phyloP scores from a whole-genome alignment of 2,113 vertebrate species.

The Nestor notabilis region DNA sequence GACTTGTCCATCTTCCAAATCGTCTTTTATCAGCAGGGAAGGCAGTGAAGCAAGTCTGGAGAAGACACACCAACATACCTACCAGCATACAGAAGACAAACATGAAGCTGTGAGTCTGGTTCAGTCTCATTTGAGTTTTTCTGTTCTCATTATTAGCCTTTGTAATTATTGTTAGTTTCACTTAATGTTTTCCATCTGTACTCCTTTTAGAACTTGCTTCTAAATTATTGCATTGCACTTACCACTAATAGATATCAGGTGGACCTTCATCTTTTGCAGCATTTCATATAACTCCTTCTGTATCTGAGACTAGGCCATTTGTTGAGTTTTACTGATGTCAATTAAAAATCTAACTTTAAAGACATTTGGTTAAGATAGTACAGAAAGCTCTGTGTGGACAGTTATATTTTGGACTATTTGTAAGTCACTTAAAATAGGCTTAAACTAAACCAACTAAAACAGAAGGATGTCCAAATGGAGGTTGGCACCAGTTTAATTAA shows the following conservation, averaged over 20 bases:
- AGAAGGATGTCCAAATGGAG: slow-evolving; percentile 57
- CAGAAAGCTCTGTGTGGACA: neutral
- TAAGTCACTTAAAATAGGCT: slow-evolving; percentile 38
- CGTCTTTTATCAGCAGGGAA: neutral
- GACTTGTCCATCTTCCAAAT: neutral
- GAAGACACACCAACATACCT: neutral
- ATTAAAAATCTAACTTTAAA: slow-evolving; percentile 27
- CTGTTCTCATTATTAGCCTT: neutral
- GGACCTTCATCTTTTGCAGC: neutral
- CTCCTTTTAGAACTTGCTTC: slow-evolving; percentile 29
- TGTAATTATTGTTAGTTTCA: neutral
- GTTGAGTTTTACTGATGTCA: neutral
- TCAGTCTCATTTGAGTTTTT: neutral
- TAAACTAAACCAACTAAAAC: slow-evolving; percentile 45
- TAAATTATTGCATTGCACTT: slow-evolving; percentile 16
- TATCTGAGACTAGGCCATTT: neutral
- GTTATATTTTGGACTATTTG: slow-evolving; percentile 8
- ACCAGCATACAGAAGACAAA: neutral
- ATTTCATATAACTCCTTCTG: neutral
- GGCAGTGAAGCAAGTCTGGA: neutral
- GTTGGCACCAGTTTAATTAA: slow-evolving; percentile 63
- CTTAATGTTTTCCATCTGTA: slow-evolving; percentile 15
- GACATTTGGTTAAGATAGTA: neutral
- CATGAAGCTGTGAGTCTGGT: neutral
- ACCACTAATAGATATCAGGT: slow-evolving; percentile 33